Evolutionary conservation across 1,140 invertebrate species (phyloP).

Genomic region (Brachionus manjavacas): DNA sequence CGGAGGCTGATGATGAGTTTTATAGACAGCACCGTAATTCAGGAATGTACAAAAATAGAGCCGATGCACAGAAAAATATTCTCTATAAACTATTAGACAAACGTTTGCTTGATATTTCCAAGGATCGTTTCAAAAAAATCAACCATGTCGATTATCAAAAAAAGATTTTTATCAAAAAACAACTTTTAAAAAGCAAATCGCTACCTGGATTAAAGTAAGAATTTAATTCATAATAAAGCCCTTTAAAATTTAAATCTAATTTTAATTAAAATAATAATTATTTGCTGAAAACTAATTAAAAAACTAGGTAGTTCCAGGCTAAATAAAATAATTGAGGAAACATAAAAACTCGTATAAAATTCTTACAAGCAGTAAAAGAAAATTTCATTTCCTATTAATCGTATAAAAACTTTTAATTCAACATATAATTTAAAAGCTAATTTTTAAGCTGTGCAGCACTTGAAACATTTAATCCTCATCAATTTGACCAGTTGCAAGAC

Average conservation of each 20-base stretch:
- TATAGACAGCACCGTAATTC: conserved; percentile 23
- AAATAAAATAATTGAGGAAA: background rate
- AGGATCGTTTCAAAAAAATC: background rate
- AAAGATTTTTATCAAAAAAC: conserved; percentile 25
- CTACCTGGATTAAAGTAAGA: conserved; percentile 5
- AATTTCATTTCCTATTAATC: too few relatives aligned
- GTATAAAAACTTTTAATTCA: too few relatives aligned
- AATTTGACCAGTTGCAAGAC: conserved; percentile 17
- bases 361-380: background rate
- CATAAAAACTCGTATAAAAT: background rate
- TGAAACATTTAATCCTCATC: conserved; percentile 1
- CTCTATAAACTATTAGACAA: background rate
- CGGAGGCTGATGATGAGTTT: conserved; percentile 6
- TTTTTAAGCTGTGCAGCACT: background rate
- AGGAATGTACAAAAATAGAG: conserved; percentile 36
- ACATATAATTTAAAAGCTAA: too few relatives aligned
- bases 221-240: background rate
- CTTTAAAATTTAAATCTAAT: background rate
- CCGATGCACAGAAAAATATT: conserved; percentile 29
- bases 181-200: background rate
- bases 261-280: background rate
- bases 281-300: background rate
- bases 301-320: background rate
- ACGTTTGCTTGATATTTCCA: background rate
- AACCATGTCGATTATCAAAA: conserved; percentile 21